These are phyloP conservation scores for Alligator mississippiensis DNA, from an alignment of 2,113 vertebrate species.

Conservation along the genomic window DNA sequence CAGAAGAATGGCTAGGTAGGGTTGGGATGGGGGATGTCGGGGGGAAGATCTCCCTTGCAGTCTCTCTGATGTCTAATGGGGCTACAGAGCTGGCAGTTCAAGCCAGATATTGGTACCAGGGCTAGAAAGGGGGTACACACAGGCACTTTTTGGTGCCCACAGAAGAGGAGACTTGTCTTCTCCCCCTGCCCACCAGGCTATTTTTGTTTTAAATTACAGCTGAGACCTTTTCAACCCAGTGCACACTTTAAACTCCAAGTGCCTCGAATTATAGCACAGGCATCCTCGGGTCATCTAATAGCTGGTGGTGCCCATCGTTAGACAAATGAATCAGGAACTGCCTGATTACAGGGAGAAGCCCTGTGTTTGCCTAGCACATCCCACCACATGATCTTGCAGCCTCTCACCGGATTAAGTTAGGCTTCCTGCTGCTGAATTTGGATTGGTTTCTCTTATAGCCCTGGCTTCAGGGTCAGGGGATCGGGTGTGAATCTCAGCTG, in stretches of 20 bases:
- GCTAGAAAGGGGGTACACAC: neutral
- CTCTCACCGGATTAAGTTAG: no score
- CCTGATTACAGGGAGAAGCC: neutral
- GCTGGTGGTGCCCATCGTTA: neutral
- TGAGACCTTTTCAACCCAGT: neutral
- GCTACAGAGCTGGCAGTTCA: neutral
- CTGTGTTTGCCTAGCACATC: neutral
- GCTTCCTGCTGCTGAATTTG: no score
- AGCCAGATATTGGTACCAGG: fast-evolving
- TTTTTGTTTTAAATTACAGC: no score
- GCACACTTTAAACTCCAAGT: neutral
- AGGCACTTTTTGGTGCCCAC: no score
- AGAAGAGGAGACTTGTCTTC: no score
- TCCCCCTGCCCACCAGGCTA: no score
- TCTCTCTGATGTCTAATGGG: neutral
- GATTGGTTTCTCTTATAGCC: neutral
- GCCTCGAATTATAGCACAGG: neutral
- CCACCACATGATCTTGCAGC: neutral
- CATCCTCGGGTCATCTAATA: neutral
- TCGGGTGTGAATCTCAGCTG: neutral
- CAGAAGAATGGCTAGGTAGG: neutral
- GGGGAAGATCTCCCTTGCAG: neutral
- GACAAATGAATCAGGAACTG: neutral
- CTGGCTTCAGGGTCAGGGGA: neutral
- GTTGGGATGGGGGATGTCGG: neutral